Percentiles rank a stretch among this genome's conserved stretches.
phyloP scores from a whole-genome alignment of 2,888 invertebrate genomes.

The Mimumesa dahlbomi region DNA sequence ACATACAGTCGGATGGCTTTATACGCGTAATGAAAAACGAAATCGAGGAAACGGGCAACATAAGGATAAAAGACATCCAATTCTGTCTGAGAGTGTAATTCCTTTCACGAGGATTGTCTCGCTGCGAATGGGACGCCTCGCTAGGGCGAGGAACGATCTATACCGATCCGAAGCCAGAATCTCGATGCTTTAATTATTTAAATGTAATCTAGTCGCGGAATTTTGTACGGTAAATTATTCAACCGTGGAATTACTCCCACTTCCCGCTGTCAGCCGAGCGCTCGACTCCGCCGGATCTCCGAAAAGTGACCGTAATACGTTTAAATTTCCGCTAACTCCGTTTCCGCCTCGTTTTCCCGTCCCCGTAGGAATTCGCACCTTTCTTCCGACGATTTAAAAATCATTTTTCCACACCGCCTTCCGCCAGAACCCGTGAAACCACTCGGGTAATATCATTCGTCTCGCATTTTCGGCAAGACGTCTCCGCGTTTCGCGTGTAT shows the following conservation, averaged over 20 bases:
- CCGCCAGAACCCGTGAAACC: no score
- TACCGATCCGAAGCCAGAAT: constrained; percentile 5
- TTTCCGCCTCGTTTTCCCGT: background rate
- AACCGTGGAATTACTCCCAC: constrained; percentile 9
- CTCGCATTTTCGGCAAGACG: no score
- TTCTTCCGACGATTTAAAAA: no score
- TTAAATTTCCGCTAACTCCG: background rate
- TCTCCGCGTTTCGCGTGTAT: no score
- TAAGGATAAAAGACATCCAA: background rate
- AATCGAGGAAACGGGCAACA: background rate
- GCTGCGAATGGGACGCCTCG: background rate
- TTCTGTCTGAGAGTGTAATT: constrained; percentile 6
- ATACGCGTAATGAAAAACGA: background rate
- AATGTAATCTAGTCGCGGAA: constrained; percentile 39
- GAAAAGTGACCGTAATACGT: background rate
- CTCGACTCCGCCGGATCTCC: background rate
- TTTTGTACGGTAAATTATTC: constrained; percentile 48
- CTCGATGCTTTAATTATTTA: constrained; percentile 49
- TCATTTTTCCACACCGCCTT: no score
- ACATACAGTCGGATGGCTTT: background rate
- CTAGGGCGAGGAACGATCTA: background rate
- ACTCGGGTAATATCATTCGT: no score
- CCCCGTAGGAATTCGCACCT: background rate
- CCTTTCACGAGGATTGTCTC: background rate
- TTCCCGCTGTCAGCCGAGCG: constrained; percentile 7